These are phyloP conservation scores for Zootermopsis nevadensis DNA, from an alignment of 2,888 invertebrate genomes.

Conservation along the genomic window DNA sequence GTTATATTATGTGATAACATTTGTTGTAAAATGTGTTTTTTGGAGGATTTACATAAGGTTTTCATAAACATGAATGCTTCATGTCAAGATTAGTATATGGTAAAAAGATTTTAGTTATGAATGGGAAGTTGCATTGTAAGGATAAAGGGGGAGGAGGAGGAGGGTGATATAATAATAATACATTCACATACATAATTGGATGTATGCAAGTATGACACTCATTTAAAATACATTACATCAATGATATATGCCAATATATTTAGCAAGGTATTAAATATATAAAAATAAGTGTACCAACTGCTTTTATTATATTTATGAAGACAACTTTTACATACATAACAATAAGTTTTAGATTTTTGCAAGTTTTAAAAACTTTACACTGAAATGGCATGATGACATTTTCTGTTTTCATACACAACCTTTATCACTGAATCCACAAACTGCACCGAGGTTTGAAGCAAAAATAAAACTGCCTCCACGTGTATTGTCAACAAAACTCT, in stretches of 20 bases:
- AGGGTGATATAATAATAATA: neutral
- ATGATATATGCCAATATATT: neutral
- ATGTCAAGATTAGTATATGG: neutral
- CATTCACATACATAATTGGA: neutral
- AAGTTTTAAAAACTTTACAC: neutral
- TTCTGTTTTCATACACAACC: neutral
- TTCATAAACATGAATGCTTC: too few species aligned
- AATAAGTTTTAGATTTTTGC: neutral
- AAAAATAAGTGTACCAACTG: neutral
- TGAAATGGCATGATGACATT: neutral
- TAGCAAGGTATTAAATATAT: neutral
- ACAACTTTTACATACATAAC: slow-evolving; percentile 1
- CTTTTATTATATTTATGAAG: neutral
- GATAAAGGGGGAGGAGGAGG: neutral
- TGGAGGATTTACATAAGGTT: too few species aligned
- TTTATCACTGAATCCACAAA: neutral
- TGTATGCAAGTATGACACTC: neutral
- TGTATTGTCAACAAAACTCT: neutral
- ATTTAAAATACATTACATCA: neutral
- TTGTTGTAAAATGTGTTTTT: too few species aligned
- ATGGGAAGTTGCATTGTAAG: neutral
- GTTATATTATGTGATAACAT: too few species aligned
- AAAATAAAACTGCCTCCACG: too few species aligned
- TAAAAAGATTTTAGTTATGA: neutral
- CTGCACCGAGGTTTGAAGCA: neutral